phyloP scores from a whole-genome alignment of 2,113 vertebrate genomes.

The Oenanthe melanoleuca region DNA sequence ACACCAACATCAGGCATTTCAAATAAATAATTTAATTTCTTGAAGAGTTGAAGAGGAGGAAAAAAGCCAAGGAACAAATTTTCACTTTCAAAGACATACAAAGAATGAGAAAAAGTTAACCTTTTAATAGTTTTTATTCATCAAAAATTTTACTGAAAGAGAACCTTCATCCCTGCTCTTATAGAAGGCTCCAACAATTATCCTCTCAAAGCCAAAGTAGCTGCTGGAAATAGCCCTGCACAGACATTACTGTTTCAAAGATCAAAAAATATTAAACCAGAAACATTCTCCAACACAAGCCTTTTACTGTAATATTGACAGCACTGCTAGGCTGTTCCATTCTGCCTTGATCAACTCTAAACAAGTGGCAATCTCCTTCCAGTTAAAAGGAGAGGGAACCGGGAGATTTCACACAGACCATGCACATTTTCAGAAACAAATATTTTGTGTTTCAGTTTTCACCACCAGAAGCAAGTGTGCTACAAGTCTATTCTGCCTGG shows the following conservation, averaged over 20 bases:
- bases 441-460: background rate
- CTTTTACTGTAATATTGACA: background rate
- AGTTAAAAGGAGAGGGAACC: background rate
- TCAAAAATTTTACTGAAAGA: background rate
- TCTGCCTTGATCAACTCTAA: background rate
- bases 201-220: background rate
- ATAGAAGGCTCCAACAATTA: background rate
- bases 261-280: background rate
- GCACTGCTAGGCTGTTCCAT: background rate
- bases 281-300: background rate
- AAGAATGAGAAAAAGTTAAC: background rate
- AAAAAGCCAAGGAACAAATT: background rate
- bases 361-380: background rate
- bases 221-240: background rate
- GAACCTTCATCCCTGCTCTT: background rate
- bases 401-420: background rate
- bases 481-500: background rate
- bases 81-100: background rate
- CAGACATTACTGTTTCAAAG: background rate
- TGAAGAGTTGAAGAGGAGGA: background rate
- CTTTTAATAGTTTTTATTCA: background rate
- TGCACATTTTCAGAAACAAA: background rate
- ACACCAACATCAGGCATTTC: background rate
- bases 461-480: background rate
- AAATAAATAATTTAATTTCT: slow-evolving; percentile 25